Evolutionary conservation across 1,140 invertebrate genomes (phyloP), one percentile per base, ranked within the genome.

Genomic region (Psix sp.): DNA sequence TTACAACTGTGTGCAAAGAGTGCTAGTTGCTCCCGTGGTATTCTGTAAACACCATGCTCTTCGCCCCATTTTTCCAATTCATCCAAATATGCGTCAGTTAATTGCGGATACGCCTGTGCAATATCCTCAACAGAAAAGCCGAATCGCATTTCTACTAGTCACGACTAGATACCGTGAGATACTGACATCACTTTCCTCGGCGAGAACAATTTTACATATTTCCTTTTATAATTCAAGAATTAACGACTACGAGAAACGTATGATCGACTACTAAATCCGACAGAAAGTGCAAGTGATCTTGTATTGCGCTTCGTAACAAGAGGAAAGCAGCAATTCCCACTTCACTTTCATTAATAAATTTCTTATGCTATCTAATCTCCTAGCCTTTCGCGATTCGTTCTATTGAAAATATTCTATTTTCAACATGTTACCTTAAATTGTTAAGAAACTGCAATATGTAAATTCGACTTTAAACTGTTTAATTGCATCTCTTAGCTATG

Each of bases 1-100:
- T 89, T 86, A 79, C 91, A 91, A 24, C 90, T 90, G 33, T 90
- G 85, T 17, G 90, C 86, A 75, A 91, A 91, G 21, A 90, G 79
- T 0, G 90, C 84, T 9, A 92, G 81, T 48, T 88, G 82, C 48
- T 84, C 82, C 0, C 52, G 11, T 4, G 84, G 79, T 33, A 85
- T 54, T 10, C 71, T 42, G 0, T 72, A 24, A 9, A 83, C 36
- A 0, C 72, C 68, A 9, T 42, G 74, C 13, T 78, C 43, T 7
- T 75, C 67, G 11, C 66, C 67, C 81, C 82, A 84, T 5, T 21
- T 33, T 45, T 74, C 60, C 6, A 85, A 51, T 21, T 73, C 74
- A 5, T 78, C 40, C 21, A 84, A 48, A 14, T 78, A 39, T 5
- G 80, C 68, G 11, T 82, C 70, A 9, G 76, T 83, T 5, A 85